Evolutionary conservation across 2,888 invertebrate genomes (phyloP).

Genomic region (Cephalotes varians): DNA sequence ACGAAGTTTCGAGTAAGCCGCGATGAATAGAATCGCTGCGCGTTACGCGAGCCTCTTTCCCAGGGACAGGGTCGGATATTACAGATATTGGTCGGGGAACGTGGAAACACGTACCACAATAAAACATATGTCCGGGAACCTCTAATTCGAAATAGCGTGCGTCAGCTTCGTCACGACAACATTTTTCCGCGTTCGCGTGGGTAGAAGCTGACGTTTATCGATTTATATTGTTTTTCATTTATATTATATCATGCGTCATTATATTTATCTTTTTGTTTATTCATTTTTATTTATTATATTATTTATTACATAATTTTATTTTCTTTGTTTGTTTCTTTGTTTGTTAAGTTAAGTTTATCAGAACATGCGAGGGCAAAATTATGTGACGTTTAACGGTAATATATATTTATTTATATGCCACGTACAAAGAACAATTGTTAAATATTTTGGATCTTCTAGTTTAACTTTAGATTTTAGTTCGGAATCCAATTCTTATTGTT

Average conservation of each 20-base stretch:
- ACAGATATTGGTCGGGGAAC: constrained; percentile 57
- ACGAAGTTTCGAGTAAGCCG: constrained; percentile 63
- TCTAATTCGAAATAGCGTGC: constrained; percentile 63
- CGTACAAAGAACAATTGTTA: not conserved
- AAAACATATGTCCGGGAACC: constrained; percentile 49
- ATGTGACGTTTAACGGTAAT: not conserved
- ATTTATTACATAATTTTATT: not conserved
- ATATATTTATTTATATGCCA: not conserved
- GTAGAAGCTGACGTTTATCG: not conserved
- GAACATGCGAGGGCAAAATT: not conserved
- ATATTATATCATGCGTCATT: not conserved
- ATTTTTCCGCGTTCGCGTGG: constrained; percentile 1
- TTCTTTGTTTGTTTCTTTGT: not conserved
- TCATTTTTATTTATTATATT: not conserved
- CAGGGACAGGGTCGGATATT: constrained; percentile 56
- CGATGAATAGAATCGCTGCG: constrained; percentile 4
- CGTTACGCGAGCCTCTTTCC: constrained; percentile 43
- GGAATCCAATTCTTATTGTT: constrained; percentile 13
- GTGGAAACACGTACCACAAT: constrained; percentile 59
- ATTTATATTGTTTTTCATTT: not conserved
- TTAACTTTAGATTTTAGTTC: constrained; percentile 6
- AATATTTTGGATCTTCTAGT: not conserved
- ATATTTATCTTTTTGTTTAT: not conserved
- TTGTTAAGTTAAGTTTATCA: not conserved
- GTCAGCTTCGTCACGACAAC: constrained; percentile 47